Evolutionary conservation across 2,797 vertebrate species (phyloP).

Genomic region (Siniperca scherzeri): DNA sequence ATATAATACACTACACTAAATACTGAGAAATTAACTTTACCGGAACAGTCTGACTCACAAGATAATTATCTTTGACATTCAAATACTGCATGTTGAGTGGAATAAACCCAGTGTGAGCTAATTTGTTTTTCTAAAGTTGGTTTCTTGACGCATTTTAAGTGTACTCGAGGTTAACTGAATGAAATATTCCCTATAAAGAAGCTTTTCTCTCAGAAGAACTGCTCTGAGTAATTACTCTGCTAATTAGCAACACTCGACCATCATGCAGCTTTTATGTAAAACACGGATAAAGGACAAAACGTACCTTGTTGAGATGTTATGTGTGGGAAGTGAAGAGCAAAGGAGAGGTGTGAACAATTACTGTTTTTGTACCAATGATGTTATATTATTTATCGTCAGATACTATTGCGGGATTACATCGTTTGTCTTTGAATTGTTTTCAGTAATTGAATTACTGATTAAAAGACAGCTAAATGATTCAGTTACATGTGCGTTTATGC

Average conservation of each 20-base stretch:
- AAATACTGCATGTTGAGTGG: neutral
- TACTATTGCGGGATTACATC: neutral
- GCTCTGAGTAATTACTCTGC: neutral
- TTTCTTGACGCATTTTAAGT: neutral
- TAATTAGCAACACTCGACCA: neutral
- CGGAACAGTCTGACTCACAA: neutral
- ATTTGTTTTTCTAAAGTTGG: neutral
- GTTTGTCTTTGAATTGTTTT: neutral
- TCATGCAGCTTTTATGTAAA: conserved; percentile 1
- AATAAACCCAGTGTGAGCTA: neutral
- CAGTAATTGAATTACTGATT: no score
- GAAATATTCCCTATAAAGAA: neutral
- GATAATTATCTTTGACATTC: neutral
- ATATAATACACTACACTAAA: neutral
- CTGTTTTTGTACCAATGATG: neutral
- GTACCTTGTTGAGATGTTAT: neutral
- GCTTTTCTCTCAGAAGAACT: neutral
- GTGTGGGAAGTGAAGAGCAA: neutral
- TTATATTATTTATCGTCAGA: neutral
- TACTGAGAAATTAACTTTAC: neutral
- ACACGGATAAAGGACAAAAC: neutral
- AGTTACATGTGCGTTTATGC: neutral
- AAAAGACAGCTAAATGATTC: neutral
- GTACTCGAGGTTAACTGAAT: neutral
- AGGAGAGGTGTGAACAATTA: neutral